Base-by-base conservation (phyloP, 1,140 invertebrate species). In the Drosophila punjabiensis region DNA sequence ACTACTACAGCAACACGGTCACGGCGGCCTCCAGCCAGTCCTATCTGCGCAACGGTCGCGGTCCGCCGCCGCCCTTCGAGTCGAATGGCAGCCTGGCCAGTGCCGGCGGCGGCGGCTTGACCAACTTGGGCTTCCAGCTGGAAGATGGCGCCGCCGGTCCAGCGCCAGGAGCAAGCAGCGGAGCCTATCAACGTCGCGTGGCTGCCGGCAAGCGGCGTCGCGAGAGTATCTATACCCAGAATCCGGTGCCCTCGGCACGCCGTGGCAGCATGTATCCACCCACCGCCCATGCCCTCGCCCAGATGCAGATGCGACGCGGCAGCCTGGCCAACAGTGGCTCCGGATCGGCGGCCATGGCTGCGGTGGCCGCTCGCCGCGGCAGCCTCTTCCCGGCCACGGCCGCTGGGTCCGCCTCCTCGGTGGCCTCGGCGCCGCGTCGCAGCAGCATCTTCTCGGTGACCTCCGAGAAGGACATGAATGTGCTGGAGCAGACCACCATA, bases 401-500 rank as follows among this genome's bases (percentile, higher is more conserved):
- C 33, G 16, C 13, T 41, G 65, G 50, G 47, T 89, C 59, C 14
- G 71, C 18, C 41, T 68, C 52, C 1, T 69, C 80, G 58, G 56
- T 79, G 53, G 58, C 43, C 52, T 61, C 47, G 3, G 60, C 65
- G 24, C 83, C 91, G 7, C 82, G 95, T 39, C 93, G 95, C 53
- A 93, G 91, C 4, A 95, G 95, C 71, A 82, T 95, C 24, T 95
- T 95, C 61, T 95, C 95, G 50, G 93, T 94, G 24, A 93, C 94
- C 64, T 92, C 93, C 5, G 93, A 95, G 61, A 94, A 95, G 76
- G 88, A 92, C n/a, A 83, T 95, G 76, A 95, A 95, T 24, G 93
- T 97, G 28, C 92, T 97, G 47, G 96, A 97, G 93, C 95, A 96
- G 80, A 97, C 96, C 1, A 96, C 96, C 20, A 93, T 97, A 13